Evolutionary conservation across 2,888 invertebrate genomes (phyloP), one percentile per base, ranked within the genome.

Genomic region (Erpobdella octoculata): DNA sequence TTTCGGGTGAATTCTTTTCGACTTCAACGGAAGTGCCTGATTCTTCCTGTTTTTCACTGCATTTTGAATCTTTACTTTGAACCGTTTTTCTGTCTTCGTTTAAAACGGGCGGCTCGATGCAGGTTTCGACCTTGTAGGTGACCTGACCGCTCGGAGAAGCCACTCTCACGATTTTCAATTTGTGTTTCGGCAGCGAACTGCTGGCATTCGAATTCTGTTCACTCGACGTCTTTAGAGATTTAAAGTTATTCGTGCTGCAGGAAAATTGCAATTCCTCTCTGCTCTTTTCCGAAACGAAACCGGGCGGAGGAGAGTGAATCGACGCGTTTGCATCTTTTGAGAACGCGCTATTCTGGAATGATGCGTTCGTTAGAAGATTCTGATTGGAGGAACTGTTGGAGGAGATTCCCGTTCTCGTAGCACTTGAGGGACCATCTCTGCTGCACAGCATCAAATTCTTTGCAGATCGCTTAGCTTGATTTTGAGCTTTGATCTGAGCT

Each of bases 401-500:
- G 58, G 18, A 25, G 58, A 5, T 58, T 21, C 58, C 28, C 6
- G 58, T 58, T 58, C 21, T 58, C 6, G 58, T 58, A 21, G 65
- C 37, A 9, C 36, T 65, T n/a, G 15, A 25, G 9, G 66, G 37
- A 33, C 31, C n/a, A 31, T 62, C 62, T 62, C 35, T 25, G n/a
- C 12, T 15, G n/a, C n/a, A n/a, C 31, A 33, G 62, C 62, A 62
- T 33, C n/a, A 69, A 28, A 33, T 28, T 69, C 69, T 69, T 58
- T 4, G 73, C 73, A 25, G 48, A 37, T 25, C 71, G 41, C 58
- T 70, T 72, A 25, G 74, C 75, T 59, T 71, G 66, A 36, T 79
- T 80, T 75, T 81, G 79, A 37, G 81, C 80, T 74, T 81, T 81
- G 58, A 82, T 81, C 72, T 81, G 80, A 53, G 81, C 82, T 21